Evolutionary conservation across 2,888 invertebrate genomes (phyloP), one percentile per base, ranked within the genome.

Genomic region (Trachelus stipa): DNA sequence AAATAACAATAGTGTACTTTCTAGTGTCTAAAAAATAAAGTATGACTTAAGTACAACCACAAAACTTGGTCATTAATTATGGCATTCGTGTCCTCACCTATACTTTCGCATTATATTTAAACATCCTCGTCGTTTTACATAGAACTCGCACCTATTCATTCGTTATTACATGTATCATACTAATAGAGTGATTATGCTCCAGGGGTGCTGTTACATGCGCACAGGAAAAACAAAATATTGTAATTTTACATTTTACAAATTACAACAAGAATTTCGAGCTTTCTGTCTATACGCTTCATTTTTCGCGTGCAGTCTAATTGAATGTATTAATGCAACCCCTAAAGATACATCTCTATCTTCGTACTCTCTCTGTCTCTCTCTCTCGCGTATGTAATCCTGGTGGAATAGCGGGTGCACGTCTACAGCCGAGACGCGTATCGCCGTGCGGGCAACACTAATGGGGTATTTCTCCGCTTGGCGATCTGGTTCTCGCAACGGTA

Each of bases 41-140:
- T 90, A 91, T 91, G 91, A 91, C 91, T 91, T 91, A 91, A 91
- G 89, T 91, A 91, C 89, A 91, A 91, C 91, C 90, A 91, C 88
- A 89, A 90, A 12, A 76, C 87, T 91, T 91, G 90, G 90, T 91
- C 90, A 90, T 90, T 89, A 56, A 89, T 91, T 91, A 91, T 91
- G 91, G 91, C 91, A 91, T 91, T 91, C 88, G 86, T 89, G 86
- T 90, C 87, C 87, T 89, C 84, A 35, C 78, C 71, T 34, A 69
- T 74, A 35, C 35, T 71, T 34, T 69, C 34, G 34, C 74, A 69
- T 68, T 77, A 68, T 35, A 68, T 56, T 74, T 74, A 77, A 56
- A 56, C 56, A 23, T 56, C 56, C 9, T 56, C 23, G 23, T 9
- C 56, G 56, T 56, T 6, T 23, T 23, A 15, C 56, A 56, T 56